Conservation (phyloP, 2,888 invertebrate genomes). For the Melanophora roralis region DNA sequence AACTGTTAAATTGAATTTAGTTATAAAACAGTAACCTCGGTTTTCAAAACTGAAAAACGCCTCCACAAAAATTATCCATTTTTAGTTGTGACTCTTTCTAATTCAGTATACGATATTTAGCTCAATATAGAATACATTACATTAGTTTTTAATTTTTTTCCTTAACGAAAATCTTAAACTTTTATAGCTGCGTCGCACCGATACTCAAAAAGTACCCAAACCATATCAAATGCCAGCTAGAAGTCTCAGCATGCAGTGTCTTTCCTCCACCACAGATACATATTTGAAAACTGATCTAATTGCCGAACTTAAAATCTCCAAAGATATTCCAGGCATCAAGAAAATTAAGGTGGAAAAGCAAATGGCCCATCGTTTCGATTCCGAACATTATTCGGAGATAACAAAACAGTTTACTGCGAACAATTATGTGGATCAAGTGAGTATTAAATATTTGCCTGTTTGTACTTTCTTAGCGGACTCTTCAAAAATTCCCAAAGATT, state of each 20-base stretch:
- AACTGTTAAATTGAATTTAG: too few relatives aligned
- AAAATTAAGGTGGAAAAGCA: slow-evolving; percentile 94
- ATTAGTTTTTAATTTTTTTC: too few relatives aligned
- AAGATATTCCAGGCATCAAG: slow-evolving; percentile 94
- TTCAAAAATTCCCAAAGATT: slow-evolving; percentile 71
- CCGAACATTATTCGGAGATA: slow-evolving; percentile 90
- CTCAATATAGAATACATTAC: too few relatives aligned
- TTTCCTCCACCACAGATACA: slow-evolving; percentile 82
- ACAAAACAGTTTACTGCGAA: slow-evolving; percentile 89
- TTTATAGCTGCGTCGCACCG: slow-evolving; percentile 83
- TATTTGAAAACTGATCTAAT: slow-evolving; percentile 91
- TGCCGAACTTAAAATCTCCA: slow-evolving; percentile 93
- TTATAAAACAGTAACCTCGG: too few relatives aligned
- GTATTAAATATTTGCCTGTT: slow-evolving; percentile 69
- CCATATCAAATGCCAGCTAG: slow-evolving; percentile 90
- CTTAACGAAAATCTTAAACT: neutral
- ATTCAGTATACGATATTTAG: too few relatives aligned
- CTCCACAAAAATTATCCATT: too few relatives aligned
- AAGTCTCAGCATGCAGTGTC: slow-evolving; percentile 86
- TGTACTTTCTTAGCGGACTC: slow-evolving; percentile 36
- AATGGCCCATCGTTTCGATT: slow-evolving; percentile 88
- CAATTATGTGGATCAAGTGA: slow-evolving; percentile 93
- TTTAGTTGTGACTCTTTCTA: too few relatives aligned
- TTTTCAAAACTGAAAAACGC: too few relatives aligned
- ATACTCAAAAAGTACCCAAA: slow-evolving; percentile 84